These are phyloP conservation scores for Lophotis ruficrista DNA, from an alignment of 2,113 vertebrate species.

Conservation along the genomic window DNA sequence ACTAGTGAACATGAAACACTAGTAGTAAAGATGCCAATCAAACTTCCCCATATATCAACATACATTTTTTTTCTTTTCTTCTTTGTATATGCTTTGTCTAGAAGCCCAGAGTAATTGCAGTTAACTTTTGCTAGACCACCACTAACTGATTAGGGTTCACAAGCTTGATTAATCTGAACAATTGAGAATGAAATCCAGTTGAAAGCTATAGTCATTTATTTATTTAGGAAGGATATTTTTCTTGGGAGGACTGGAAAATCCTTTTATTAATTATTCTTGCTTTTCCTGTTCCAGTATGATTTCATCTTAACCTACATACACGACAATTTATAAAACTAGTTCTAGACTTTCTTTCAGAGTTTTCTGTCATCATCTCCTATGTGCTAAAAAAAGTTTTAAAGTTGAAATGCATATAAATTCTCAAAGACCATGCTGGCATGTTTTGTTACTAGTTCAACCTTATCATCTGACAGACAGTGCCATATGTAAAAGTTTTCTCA, in stretches of 20 bases:
- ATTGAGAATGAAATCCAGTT: neutral
- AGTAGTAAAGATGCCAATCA: neutral
- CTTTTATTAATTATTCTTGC: neutral
- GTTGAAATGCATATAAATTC: neutral
- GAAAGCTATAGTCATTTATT: neutral
- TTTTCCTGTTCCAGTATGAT: neutral
- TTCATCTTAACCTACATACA: neutral
- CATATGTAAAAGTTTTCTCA: neutral
- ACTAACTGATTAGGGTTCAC: neutral
- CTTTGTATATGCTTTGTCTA: neutral
- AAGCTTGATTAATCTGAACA: neutral
- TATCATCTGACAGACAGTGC: neutral
- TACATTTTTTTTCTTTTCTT: neutral
- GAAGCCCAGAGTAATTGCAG: neutral
- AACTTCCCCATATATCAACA: neutral
- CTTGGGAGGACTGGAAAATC: neutral
- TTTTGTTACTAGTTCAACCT: neutral
- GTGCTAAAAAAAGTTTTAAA: slow-evolving; percentile 7
- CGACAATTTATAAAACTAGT: neutral
- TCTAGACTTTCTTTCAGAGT: neutral
- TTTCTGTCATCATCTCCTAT: neutral
- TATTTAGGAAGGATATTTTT: neutral
- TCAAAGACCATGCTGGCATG: neutral
- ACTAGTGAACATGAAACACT: neutral
- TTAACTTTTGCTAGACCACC: neutral